A percentile compares a stretch with the other conserved stretches of the same genome.
Evolutionary conservation across 1,140 invertebrate species (phyloP).

Genomic region (Orussus abietinus): DNA sequence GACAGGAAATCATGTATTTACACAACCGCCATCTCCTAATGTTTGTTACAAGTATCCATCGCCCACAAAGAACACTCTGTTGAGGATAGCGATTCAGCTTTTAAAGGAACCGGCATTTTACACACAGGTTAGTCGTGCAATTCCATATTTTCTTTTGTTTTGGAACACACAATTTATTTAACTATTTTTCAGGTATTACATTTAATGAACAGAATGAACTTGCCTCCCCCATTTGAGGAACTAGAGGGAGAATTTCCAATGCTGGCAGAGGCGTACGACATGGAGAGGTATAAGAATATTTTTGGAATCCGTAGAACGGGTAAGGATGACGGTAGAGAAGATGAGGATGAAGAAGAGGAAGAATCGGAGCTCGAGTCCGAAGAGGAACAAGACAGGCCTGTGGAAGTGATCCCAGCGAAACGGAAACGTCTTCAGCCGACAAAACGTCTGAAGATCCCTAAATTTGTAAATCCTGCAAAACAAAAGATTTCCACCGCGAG

Average conservation of each 20-base stretch:
- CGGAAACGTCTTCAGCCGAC: slow-evolving; percentile 55
- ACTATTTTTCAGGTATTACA: slow-evolving; percentile 66
- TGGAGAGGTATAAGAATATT: slow-evolving; percentile 46
- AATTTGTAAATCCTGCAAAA: slow-evolving; percentile 56
- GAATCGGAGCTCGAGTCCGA: slow-evolving; percentile 84
- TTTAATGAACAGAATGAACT: slow-evolving; percentile 94
- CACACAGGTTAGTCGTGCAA: slow-evolving; percentile 54
- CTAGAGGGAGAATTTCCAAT: slow-evolving; percentile 46
- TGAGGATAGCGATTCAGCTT: slow-evolving; percentile 75
- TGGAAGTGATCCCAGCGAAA: slow-evolving; percentile 55
- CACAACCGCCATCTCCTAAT: slow-evolving; percentile 69
- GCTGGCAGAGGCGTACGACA: slow-evolving; percentile 42
- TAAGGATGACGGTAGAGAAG: slow-evolving; percentile 31
- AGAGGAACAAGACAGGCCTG: slow-evolving; percentile 49
- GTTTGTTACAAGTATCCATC: slow-evolving; percentile 73
- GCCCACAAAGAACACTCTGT: slow-evolving; percentile 66
- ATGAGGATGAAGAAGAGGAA: slow-evolving; percentile 46
- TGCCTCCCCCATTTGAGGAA: slow-evolving; percentile 79
- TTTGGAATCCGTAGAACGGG: slow-evolving; percentile 45
- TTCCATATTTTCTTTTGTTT: not conserved
- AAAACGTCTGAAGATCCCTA: slow-evolving; percentile 61
- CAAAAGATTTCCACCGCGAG: slow-evolving; percentile 34
- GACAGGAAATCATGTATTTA: slow-evolving; percentile 63
- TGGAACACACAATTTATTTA: not conserved
- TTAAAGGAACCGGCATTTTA: slow-evolving; percentile 78